Base-by-base conservation (phyloP, 2,797 vertebrate genomes). In the Poeciliopsis paucimaculata region DNA sequence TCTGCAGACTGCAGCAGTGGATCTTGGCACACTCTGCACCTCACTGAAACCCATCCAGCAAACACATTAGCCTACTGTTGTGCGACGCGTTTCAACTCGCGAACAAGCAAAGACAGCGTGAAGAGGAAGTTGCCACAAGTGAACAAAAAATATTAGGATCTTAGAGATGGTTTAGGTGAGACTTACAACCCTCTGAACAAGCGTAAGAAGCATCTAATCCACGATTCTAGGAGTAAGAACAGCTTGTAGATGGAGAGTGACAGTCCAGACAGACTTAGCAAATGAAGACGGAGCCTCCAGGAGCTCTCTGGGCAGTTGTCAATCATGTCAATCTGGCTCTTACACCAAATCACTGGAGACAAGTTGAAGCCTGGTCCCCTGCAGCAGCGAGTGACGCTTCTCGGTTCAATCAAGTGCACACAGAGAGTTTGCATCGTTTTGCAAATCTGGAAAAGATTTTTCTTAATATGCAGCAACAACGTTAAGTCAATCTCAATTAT, bases 1-100 rank as follows among this genome's bases (percentile, higher is more conserved):
- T 88, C 91, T 91, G 88, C 88, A 92, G 91, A 87, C 66, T 79
- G 75, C 77, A 78, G 60, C 79, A 53, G 84, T 91, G 92, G 87
- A 55, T 45, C 83, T 78, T 76, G 86, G 82, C 83, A 77, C 78
- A 73, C 77, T 84, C 73, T 75, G 81, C 45, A 16, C 74, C 82
- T 77, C 57, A 12, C 60, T 83, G 76, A 88, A 77, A 83, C 83
- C 76, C 89, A 89, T 86, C 73, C 68, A 77, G 79, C 83, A 78
- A 84, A 84, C 88, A 85, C 88, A 91, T 92, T 87, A 77, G 86
- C 84, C 81, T 78, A 73, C 81, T 85, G 75, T 28, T 74, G 68
- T 80, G 73, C 74, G 76, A 81, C 51, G 31, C 68, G 79, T 77
- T 87, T 76, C 77, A 68, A 84, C 31, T 39, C 51, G 31, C 26